Evolutionary conservation across 2,113 vertebrate genomes (phyloP).

Genomic region (Hemibagrus wyckioides): DNA sequence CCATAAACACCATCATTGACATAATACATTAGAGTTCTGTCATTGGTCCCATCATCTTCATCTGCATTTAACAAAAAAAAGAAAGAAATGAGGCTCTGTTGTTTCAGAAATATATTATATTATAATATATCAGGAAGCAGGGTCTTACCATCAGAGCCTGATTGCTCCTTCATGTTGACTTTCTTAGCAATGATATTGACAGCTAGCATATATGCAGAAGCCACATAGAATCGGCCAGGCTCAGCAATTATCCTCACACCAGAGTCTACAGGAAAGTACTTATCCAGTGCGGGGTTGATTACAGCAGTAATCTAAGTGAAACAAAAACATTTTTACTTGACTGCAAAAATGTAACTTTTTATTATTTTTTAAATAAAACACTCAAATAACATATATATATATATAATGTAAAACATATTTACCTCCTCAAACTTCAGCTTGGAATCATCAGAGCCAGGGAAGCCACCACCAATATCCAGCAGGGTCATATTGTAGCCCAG

Average conservation of each 20-base stretch:
- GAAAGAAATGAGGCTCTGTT: background rate
- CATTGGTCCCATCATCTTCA: constrained; percentile 82
- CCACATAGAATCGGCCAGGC: constrained; percentile 94
- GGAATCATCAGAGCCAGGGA: constrained; percentile 92
- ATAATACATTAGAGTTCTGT: constrained; percentile 94
- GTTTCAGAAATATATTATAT: background rate
- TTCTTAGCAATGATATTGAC: constrained; percentile 99
- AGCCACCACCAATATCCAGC: constrained; percentile 95
- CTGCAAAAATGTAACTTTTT: background rate
- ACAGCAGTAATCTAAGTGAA: constrained; percentile 82
- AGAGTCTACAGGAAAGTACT: constrained; percentile 87
- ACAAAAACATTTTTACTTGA: background rate
- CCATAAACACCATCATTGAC: constrained; percentile 98
- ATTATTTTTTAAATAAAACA: background rate
- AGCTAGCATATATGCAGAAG: constrained; percentile 91
- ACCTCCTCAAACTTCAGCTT: constrained; percentile 98
- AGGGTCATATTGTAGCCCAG: constrained; percentile 90
- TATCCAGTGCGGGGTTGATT: constrained; percentile 91
- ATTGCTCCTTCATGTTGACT: constrained; percentile 84
- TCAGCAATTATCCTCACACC: constrained; percentile 89
- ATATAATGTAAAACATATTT: background rate
- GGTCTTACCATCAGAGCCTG: constrained; percentile 78
- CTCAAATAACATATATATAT: background rate
- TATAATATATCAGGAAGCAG: background rate
- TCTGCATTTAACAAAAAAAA: constrained; percentile 68